A percentile compares a stretch with the other conserved stretches of the same genome.
phyloP scores from a whole-genome alignment of 2,797 vertebrate genomes.

The Acestrorhynchus altus region DNA sequence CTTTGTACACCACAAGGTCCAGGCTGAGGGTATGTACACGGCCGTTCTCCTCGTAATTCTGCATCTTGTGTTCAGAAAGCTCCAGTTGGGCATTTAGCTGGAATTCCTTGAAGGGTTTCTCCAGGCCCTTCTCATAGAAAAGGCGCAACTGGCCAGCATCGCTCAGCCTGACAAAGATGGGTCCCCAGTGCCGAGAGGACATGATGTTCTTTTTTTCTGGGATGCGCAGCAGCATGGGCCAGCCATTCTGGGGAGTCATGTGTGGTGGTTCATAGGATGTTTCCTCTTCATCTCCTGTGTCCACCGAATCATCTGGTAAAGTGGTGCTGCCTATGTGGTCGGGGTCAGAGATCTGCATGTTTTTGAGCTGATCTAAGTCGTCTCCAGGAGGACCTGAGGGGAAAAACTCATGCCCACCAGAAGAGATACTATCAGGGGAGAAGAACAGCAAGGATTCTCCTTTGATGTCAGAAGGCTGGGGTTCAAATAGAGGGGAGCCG shows the following conservation, averaged over 20 bases:
- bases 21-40: conserved; percentile 86
- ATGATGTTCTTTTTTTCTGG: conserved; percentile 93
- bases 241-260: conserved; percentile 79
- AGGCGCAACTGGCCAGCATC: conserved; percentile 79
- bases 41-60: conserved; percentile 86
- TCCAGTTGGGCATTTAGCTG: conserved; percentile 84
- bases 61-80: conserved; percentile 85
- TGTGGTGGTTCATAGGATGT: conserved; percentile 64
- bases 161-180: conserved; percentile 83
- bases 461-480: conserved; percentile 69
- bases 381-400: conserved; percentile 67
- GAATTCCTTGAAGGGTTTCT: conserved; percentile 87
- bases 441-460: conserved; percentile 79
- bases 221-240: conserved; percentile 90
- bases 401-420: conserved; percentile 70
- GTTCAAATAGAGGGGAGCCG: conserved; percentile 67
- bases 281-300: conserved; percentile 63
- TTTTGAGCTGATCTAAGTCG: conserved; percentile 81
- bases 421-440: conserved; percentile 73
- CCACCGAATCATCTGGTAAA: conserved; percentile 76
- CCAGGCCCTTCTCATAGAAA: conserved; percentile 87
- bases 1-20: conserved; percentile 84
- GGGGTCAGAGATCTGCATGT: conserved; percentile 81
- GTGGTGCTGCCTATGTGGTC: conserved; percentile 66
- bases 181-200: conserved; percentile 92